These are phyloP conservation scores for Cremastinae sp. DNA, from an alignment of 2,888 invertebrate genomes.

Conservation along the genomic window DNA sequence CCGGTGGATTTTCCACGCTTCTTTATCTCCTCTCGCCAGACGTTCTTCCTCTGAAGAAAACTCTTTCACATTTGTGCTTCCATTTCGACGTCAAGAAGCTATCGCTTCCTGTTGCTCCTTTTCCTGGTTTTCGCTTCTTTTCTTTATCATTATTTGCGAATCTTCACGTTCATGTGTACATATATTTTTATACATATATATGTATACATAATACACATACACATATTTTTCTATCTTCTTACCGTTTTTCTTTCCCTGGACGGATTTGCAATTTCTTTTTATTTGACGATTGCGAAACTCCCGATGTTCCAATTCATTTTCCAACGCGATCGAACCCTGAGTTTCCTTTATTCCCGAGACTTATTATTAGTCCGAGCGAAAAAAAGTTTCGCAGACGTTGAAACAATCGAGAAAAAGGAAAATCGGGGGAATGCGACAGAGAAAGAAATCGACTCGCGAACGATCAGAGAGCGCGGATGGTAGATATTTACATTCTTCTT, in stretches of 20 bases:
- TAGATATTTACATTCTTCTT: background rate
- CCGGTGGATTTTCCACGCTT: constrained; percentile 60
- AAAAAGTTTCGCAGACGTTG: constrained; percentile 1
- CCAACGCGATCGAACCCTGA: constrained; percentile 8
- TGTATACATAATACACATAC: no score
- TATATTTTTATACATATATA: constrained; percentile 12
- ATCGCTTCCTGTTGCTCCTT: constrained; percentile 42
- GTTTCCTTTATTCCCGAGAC: constrained; percentile 10
- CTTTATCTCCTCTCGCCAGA: constrained; percentile 64
- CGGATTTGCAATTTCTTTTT: constrained; percentile 44
- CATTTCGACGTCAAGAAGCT: constrained; percentile 27
- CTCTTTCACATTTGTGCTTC: constrained; percentile 31
- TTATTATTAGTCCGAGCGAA: background rate
- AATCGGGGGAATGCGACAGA: background rate
- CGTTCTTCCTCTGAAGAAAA: constrained; percentile 50
- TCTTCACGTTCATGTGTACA: background rate
- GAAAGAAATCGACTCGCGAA: constrained; percentile 15
- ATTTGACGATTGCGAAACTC: constrained; percentile 16
- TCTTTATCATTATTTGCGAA: background rate
- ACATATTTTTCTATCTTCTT: background rate
- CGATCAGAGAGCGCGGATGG: background rate
- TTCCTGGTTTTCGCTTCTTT: constrained; percentile 1
- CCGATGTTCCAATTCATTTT: constrained; percentile 24
- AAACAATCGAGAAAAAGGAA: background rate
- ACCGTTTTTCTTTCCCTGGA: constrained; percentile 29